Evolutionary conservation across 2,113 vertebrate species (phyloP), one percentile per base, ranked within the genome.

Genomic region (Crotophaga sulcirostris): DNA sequence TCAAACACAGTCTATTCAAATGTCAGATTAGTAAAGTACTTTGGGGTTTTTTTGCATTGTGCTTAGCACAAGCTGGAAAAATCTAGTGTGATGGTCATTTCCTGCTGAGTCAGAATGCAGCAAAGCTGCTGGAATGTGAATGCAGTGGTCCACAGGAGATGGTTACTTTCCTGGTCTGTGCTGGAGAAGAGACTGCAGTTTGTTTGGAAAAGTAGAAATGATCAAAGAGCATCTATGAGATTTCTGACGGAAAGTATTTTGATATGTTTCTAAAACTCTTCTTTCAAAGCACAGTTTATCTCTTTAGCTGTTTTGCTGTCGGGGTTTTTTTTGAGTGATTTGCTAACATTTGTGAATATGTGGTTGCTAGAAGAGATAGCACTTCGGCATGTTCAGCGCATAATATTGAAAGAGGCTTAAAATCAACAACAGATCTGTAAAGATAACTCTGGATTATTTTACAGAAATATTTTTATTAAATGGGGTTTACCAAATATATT

Each of bases 61-160:
- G 33, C 31, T 89, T 63, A 67, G 67, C 89, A 34, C 47, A 91
- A 93, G 70, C 89, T 90, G 84, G 95, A 94, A 84, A 94, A 93
- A 84, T 95, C 87, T 55, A 29, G 67, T 78, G 52, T 0, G 3
- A 56, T 94, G 84, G 59, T 86, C 84, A 76, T 83, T 92, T 93
- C 93, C 73, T 96, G 96, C 85, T 93, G 92, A 97, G 82, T 96
- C 94, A 95, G 89, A 81, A 54, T 31, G 38, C 44, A 84, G 84
- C 66, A 91, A 80, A 92, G 74, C 51, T 93, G 45, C 80, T 70
- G 24, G 8, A 58, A 26, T 62, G 75, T 45, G 85, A 87, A 78
- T 51, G 47, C 81, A 51, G 54, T 63, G 59, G 49, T 47, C 69
- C 88, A 38, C 45, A 23, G 73, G 93, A 94, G 58, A 20, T 79